A percentile compares a stretch with the other conserved stretches of the same genome.
Evolutionary conservation across 64 coral and sea anemone species (phyloP).

Genomic region (Stichodactyla mertensii): DNA sequence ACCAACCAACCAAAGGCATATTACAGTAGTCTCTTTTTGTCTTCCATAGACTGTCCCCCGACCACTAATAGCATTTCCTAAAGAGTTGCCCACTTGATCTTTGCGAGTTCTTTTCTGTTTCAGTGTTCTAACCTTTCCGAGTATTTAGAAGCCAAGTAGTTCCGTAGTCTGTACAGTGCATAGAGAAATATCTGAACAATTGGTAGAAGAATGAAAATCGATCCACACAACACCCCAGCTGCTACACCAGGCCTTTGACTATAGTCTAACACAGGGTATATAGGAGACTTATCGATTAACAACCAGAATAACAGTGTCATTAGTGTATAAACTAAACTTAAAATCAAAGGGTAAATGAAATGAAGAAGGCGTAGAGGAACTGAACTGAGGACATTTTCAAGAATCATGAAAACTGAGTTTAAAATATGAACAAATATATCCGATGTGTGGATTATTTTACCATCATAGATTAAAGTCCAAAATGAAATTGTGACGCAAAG

Average conservation of each 20-base stretch:
- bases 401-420: constrained; percentile 66
- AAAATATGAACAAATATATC: constrained; percentile 62
- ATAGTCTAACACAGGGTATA: constrained; percentile 73
- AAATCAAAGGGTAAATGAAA: constrained; percentile 41
- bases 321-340: constrained; percentile 38
- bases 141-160: constrained; percentile 6
- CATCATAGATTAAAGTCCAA: constrained; percentile 56
- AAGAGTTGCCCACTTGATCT: no score
- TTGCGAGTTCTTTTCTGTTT: background rate
- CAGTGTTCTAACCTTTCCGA: background rate
- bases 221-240: background rate
- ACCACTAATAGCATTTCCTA: no score
- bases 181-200: constrained; percentile 48
- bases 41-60: no score
- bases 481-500: constrained; percentile 41
- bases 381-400: constrained; percentile 43
- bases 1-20: no score
- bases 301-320: constrained; percentile 67
- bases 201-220: constrained; percentile 33
- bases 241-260: constrained; percentile 15
- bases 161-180: constrained; percentile 34
- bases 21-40: no score
- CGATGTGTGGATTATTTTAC: constrained; percentile 5
- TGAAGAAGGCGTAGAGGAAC: constrained; percentile 62
- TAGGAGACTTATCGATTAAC: constrained; percentile 25